Conservation (phyloP, 1,140 invertebrate species). For the Anthonomus grandis region DNA sequence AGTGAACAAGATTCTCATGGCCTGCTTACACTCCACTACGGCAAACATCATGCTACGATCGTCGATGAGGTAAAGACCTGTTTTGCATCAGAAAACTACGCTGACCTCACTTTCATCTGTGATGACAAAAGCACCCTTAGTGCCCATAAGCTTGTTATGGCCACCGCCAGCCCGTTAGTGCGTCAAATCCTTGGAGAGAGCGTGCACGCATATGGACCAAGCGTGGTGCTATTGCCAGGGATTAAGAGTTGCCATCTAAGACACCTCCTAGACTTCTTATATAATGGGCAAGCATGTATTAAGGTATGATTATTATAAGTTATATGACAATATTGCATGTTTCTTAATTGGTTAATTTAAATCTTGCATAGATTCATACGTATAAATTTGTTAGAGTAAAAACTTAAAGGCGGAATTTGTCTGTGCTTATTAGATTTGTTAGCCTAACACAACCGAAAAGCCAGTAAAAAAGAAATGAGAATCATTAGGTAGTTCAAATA, state of each 20-base stretch:
- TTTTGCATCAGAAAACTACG: conserved; percentile 76
- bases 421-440: too few relatives aligned
- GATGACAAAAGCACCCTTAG: conserved; percentile 70
- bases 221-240: conserved; percentile 78
- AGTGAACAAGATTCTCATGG: conserved; percentile 48
- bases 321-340: too few relatives aligned
- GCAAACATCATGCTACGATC: conserved; percentile 84
- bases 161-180: conserved; percentile 77
- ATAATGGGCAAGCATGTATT: conserved; percentile 78
- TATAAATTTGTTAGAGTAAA: too few relatives aligned
- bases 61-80: conserved; percentile 80
- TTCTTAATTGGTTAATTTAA: too few relatives aligned
- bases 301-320: too few relatives aligned
- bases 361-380: too few relatives aligned
- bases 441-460: too few relatives aligned
- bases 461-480: too few relatives aligned
- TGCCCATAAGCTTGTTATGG: conserved; percentile 77
- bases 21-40: conserved; percentile 81
- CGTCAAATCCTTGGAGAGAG: conserved; percentile 70
- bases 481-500: too few relatives aligned
- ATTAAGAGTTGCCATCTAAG: conserved; percentile 71
- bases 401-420: too few relatives aligned
- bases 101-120: conserved; percentile 77
- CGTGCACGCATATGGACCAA: conserved; percentile 63
- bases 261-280: conserved; percentile 76